These are phyloP conservation scores for Dicerorhinus sumatrensis DNA, from an alignment of 2,113 vertebrate species.

Conservation along the genomic window DNA sequence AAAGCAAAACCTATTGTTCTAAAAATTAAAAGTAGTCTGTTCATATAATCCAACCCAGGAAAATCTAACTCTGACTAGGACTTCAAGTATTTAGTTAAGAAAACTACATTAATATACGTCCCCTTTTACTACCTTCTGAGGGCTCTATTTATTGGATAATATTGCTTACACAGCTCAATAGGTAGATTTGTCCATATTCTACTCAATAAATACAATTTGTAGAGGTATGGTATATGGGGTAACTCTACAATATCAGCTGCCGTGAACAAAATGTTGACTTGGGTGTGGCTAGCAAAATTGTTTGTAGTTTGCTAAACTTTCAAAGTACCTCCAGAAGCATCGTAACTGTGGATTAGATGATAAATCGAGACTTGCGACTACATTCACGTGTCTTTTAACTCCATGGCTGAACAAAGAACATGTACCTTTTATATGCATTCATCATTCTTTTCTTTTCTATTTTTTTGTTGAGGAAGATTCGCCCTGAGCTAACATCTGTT, in stretches of 20 bases:
- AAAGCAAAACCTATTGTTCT: conserved; percentile 26
- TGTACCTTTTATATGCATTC: background rate
- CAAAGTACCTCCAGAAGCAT: background rate
- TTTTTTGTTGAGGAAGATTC: no score
- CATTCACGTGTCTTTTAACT: conserved; percentile 35
- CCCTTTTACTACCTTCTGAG: conserved; percentile 19
- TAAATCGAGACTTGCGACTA: background rate
- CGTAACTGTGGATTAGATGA: background rate
- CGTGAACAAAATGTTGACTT: background rate
- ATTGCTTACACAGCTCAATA: background rate
- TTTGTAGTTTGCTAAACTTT: conserved; percentile 32
- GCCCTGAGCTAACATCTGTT: no score
- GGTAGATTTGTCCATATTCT: background rate
- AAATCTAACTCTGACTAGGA: conserved; percentile 47
- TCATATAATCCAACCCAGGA: conserved; percentile 21
- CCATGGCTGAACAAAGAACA: background rate
- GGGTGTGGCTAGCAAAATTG: background rate
- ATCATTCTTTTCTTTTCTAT: background rate
- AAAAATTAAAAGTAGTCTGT: conserved; percentile 37
- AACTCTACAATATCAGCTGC: background rate
- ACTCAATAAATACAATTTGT: background rate
- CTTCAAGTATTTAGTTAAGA: background rate
- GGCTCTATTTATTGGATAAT: background rate
- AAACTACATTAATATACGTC: background rate
- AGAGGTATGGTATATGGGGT: background rate